Conservation (phyloP, 2,888 invertebrate genomes). For the Pilophorus perplexus region DNA sequence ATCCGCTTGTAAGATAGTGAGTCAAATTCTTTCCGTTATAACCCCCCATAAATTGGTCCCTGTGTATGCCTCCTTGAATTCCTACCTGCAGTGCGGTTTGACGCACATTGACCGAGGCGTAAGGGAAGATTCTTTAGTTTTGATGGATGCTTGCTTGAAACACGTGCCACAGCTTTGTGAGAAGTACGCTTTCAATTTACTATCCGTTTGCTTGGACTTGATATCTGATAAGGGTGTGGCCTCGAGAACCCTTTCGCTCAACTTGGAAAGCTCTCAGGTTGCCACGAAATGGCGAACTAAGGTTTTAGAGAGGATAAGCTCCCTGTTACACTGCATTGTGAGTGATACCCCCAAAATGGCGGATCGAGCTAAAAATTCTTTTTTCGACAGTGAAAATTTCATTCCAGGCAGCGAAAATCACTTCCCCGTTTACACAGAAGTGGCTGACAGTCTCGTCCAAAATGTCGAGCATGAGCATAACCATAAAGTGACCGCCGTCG, state of each 20-base stretch:
- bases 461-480: not conserved
- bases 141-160: constrained; percentile 73
- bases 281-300: constrained; percentile 62
- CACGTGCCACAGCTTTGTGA: constrained; percentile 66
- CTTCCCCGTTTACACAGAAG: constrained; percentile 1
- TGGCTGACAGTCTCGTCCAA: not conserved
- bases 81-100: constrained; percentile 84
- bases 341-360: not conserved
- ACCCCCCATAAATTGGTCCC: constrained; percentile 61
- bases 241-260: constrained; percentile 43
- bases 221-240: constrained; percentile 71
- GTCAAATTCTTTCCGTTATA: constrained; percentile 52
- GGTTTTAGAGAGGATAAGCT: constrained; percentile 67
- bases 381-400: not conserved
- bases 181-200: constrained; percentile 65
- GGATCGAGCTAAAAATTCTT: not conserved
- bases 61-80: constrained; percentile 72
- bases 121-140: constrained; percentile 76
- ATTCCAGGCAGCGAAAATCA: not conserved
- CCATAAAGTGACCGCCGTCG: constrained; percentile 51
- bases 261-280: constrained; percentile 53
- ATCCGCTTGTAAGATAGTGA: constrained; percentile 56
- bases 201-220: constrained; percentile 78
- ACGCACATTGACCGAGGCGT: constrained; percentile 78
- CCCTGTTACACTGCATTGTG: constrained; percentile 49